phyloP scores from a whole-genome alignment of 1,140 invertebrate genomes.

The Hestina assimilis region DNA sequence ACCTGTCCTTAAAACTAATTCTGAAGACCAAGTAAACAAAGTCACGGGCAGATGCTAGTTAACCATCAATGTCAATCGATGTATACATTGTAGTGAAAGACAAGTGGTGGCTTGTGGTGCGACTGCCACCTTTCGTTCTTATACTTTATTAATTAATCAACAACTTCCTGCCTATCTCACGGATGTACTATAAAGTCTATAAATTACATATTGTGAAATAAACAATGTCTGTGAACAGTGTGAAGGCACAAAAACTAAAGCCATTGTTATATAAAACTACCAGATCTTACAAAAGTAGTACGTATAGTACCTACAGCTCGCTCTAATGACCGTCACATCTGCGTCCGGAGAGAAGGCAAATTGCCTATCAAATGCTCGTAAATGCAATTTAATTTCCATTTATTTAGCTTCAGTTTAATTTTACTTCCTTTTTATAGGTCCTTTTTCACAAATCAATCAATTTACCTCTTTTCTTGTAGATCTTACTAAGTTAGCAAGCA shows the following conservation, averaged over 20 bases:
- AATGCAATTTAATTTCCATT: constrained; percentile 18
- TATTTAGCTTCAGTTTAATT: neutral
- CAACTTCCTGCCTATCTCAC: constrained; percentile 1
- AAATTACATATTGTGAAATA: neutral
- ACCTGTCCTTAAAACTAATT: too few relatives aligned
- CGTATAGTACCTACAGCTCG: neutral
- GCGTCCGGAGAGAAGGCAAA: constrained; percentile 13
- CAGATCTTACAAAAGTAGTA: neutral
- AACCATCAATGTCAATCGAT: too few relatives aligned
- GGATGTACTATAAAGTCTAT: too few relatives aligned
- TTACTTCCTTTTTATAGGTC: neutral
- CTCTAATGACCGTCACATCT: constrained; percentile 18
- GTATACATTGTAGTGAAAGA: too few relatives aligned
- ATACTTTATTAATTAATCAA: neutral
- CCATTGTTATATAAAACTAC: neutral
- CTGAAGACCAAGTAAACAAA: neutral
- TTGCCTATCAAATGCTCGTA: constrained; percentile 17
- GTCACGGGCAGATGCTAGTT: too few relatives aligned
- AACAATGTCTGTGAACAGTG: neutral
- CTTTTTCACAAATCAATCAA: too few relatives aligned
- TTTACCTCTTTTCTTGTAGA: too few relatives aligned
- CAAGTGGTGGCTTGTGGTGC: too few relatives aligned
- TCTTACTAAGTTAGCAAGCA: too few relatives aligned
- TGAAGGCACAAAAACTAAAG: neutral
- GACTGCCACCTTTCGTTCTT: neutral